Evolutionary conservation across 2,797 vertebrate genomes (phyloP).

Genomic region (Hydrophis major): DNA sequence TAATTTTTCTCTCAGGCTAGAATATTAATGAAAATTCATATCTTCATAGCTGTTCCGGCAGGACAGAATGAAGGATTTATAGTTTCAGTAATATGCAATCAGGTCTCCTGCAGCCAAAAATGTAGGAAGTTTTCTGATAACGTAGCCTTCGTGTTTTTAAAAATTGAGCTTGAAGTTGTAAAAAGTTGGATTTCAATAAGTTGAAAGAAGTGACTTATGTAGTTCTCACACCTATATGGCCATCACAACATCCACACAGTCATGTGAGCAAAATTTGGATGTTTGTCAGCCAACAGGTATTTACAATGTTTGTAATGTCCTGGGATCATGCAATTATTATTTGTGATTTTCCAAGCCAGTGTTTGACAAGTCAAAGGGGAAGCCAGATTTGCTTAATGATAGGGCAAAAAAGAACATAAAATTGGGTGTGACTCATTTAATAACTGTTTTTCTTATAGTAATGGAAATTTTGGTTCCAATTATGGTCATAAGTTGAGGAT

Average conservation of each 20-base stretch:
- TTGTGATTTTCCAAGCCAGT: neutral
- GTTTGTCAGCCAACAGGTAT: neutral
- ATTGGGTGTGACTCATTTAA: too few species aligned
- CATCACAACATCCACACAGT: neutral
- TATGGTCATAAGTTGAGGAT: neutral
- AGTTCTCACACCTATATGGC: neutral
- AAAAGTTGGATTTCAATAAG: neutral
- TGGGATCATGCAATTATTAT: neutral
- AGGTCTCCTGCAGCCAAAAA: neutral
- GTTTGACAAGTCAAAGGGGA: neutral
- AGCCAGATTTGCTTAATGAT: neutral
- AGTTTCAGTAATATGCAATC: neutral
- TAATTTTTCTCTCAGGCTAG: neutral
- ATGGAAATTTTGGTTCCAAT: neutral
- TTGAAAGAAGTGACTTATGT: neutral
- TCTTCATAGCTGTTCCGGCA: neutral
- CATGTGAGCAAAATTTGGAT: neutral
- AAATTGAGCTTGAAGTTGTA: neutral
- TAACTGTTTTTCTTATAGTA: neutral
- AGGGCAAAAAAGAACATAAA: neutral
- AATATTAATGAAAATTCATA: neutral
- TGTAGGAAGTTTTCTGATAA: neutral
- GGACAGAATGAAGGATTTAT: neutral
- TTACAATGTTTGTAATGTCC: neutral
- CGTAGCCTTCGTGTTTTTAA: neutral